Evolutionary conservation across 2,888 invertebrate genomes (phyloP), one percentile per base, ranked within the genome.

Genomic region (Eristalinus aeneus): DNA sequence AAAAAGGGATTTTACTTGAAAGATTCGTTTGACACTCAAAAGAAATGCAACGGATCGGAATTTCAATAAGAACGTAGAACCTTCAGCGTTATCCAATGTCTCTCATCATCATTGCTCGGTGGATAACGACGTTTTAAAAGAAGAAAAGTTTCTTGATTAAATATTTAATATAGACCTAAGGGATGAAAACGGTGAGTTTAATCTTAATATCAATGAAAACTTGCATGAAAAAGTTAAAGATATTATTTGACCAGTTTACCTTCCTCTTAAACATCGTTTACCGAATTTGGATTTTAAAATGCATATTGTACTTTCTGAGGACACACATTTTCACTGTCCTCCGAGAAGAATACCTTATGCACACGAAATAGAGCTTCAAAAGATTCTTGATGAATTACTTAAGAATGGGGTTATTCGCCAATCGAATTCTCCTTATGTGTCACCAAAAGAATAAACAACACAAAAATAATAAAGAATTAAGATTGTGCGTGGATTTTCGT

Each of bases 391-490:
- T 27, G 79, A 85, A 54, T 81, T 88, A 5, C 54, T 84, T 31
- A 63, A 71, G 10, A 46, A 82, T 34, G 65, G 71, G 6, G 69
- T 84, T 12, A 88, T 88, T 16, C 46, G 87, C 11, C 73, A 34
- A 31, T 86, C 79, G 63, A 67, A 71, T 34, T 88, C 88, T 3
- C 75, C 86, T 8, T 88, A 80, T 58, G 75, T 78, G 11, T 88
- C 81, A 5, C 78, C 84, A 2, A 76, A 74, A 69, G 88, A 82
- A 10, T 63, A 79, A 9, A 63, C 67, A n/a, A 2, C 75, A 69
- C 20, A 84, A 87, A 31, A 84, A 82, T 65, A 67, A 60, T 54
- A 77, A 72, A 8, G 82, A 76, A 8, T 54, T 65, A 9, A 79
- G 56, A 58, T 81, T 76, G 60, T 76, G 53, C 64, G 60, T 77